phyloP scores from a whole-genome alignment of 2,888 invertebrate species.

The Drosophila mulleri region DNA sequence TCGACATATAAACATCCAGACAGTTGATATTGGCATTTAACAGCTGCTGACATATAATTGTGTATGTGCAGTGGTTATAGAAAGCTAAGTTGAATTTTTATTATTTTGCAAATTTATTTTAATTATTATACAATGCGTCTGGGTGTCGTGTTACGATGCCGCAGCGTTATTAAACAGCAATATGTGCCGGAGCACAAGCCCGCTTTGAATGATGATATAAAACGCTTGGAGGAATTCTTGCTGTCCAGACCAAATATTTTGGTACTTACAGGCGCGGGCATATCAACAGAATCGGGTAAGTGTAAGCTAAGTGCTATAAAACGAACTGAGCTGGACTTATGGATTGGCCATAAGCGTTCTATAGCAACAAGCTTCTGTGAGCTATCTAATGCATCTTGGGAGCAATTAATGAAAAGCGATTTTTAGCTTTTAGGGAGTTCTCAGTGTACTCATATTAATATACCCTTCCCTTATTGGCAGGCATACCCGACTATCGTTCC shows the following conservation, averaged over 20 bases:
- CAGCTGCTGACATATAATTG: background rate
- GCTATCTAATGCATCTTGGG: background rate
- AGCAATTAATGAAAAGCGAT: no score
- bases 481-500: conserved; percentile 97
- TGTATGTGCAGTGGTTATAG: background rate
- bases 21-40: background rate
- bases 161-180: conserved; percentile 63
- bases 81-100: background rate
- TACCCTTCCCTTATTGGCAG: conserved; percentile 84
- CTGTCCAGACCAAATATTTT: conserved; percentile 86
- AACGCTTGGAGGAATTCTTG: conserved; percentile 82
- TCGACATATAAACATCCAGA: background rate
- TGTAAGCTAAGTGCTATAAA: background rate
- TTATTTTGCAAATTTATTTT: background rate
- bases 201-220: conserved; percentile 87
- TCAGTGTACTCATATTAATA: background rate
- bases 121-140: conserved; percentile 76
- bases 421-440: no score
- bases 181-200: conserved; percentile 91
- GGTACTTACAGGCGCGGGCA: conserved; percentile 95
- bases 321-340: background rate
- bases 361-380: background rate
- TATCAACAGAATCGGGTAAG: conserved; percentile 96
- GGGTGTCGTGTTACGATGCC: conserved; percentile 60
- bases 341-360: no score